Base-by-base conservation (phyloP, 2,797 vertebrate genomes). In the Erpetoichthys calabaricus region DNA sequence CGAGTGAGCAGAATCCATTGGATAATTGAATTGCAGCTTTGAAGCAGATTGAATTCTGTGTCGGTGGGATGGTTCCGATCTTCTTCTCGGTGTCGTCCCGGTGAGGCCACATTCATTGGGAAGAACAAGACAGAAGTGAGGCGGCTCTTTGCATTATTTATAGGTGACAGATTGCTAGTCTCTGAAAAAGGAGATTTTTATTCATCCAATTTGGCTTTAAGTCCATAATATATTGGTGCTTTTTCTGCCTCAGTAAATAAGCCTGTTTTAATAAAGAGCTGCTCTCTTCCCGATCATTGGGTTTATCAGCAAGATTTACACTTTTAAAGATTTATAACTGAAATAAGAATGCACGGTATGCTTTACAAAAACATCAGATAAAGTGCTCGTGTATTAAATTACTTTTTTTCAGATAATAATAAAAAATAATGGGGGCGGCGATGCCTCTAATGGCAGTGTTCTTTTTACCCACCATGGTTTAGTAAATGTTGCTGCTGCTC, bases 21-120 rank as follows among this genome's bases (percentile, higher is more conserved):
- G 77, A 71, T 86, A 82, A 85, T 83, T 89, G 80, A 88, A 65
- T 77, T 77, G 80, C 66, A 71, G 68, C 79, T 74, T 67, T 72
- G 72, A 84, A 86, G 79, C 82, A 85, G 77, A 87, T 84, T 88
- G 79, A 80, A 87, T 78, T 83, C 72, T 64, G 70, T 78, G 73
- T 80, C 70, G 74, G 65, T 59, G 58, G 70, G 76, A 67, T 73
- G 64, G 75, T 78, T 80, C 63, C 66, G 73, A 51, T 57, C 68
- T 67, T 73, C 65, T 67, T 71, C 67, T 69, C 73, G 74, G 70
- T 63, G 77, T 80, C 78, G 73, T 68, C 68, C 67, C 79, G 75
- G 73, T 70, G 85, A 72, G 74, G 83, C 73, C 67, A 66, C 75
- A 77, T 67, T 85, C 71, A 66, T 72, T 76, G 74, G 66, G 63